A percentile compares a stretch with the other conserved stretches of the same genome.
phyloP scores from a whole-genome alignment of 64 coral and sea anemone genomes.

The Cladopsammia gracilis region DNA sequence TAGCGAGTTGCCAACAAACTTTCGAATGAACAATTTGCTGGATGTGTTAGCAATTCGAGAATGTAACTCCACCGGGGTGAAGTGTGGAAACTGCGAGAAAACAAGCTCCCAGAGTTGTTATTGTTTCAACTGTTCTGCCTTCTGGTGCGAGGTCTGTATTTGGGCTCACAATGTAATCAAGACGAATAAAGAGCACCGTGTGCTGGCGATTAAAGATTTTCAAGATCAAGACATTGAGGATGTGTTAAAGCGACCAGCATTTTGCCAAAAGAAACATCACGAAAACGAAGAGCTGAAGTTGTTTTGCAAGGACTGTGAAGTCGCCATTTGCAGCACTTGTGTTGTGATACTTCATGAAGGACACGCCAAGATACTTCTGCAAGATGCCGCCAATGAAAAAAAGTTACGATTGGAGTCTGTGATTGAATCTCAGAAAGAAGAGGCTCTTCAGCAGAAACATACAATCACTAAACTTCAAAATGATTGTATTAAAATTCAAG shows the following conservation, averaged over 20 bases:
- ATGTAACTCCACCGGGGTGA: background rate
- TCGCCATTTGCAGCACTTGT: background rate
- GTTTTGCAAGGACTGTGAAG: background rate
- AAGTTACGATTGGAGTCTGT: background rate
- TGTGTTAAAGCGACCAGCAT: background rate
- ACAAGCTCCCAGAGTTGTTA: background rate
- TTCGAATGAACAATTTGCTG: background rate
- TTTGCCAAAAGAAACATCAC: background rate
- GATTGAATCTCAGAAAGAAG: background rate
- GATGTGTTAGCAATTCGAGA: background rate
- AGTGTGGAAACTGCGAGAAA: slow-evolving; percentile 6
- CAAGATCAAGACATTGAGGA: slow-evolving; percentile 1
- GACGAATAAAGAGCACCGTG: background rate
- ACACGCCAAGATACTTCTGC: background rate
- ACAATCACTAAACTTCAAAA: background rate
- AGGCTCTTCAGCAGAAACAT: background rate
- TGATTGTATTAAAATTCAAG: background rate
- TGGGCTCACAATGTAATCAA: no score
- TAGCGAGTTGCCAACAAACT: no score
- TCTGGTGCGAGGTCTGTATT: background rate
- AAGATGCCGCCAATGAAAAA: background rate
- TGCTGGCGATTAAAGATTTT: slow-evolving; percentile 18
- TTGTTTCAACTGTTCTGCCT: background rate
- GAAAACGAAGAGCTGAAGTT: slow-evolving; percentile 13
- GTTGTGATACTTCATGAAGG: background rate